Percentiles rank a stretch among this genome's conserved stretches.
Conservation (phyloP, 2,888 invertebrate genomes). For the Maniola hyperantus region DNA sequence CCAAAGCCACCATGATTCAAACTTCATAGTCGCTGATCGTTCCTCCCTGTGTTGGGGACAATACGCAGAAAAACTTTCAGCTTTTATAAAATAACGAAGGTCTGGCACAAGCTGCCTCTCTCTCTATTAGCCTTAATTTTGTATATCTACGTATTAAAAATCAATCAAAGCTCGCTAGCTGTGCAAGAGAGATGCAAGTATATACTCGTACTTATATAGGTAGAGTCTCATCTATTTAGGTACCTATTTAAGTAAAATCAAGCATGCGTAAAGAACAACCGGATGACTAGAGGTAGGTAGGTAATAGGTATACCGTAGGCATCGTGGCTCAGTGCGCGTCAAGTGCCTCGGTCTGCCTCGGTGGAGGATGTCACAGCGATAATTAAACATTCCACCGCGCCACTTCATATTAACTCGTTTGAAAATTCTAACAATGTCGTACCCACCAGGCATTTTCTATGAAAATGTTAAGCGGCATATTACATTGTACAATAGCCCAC, state of each 20-base stretch:
- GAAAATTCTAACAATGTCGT: slow-evolving; percentile 74
- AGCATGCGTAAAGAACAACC: slow-evolving; percentile 40
- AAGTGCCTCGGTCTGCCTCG: slow-evolving; percentile 51
- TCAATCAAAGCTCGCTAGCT: too few species aligned
- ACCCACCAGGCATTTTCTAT: slow-evolving; percentile 22
- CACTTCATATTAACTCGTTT: slow-evolving; percentile 70
- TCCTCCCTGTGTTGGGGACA: too few species aligned
- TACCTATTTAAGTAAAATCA: slow-evolving; percentile 28
- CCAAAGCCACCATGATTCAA: too few species aligned
- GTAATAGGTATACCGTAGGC: slow-evolving; percentile 7
- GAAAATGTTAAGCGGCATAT: slow-evolving; percentile 32
- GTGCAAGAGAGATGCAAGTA: too few species aligned
- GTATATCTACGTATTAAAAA: too few species aligned
- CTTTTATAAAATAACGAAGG: too few species aligned
- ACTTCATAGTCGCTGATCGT: too few species aligned
- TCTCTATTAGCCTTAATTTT: too few species aligned
- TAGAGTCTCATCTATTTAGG: too few species aligned
- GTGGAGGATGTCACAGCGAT: slow-evolving; percentile 64
- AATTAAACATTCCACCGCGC: slow-evolving; percentile 72
- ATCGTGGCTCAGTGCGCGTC: slow-evolving; percentile 40
- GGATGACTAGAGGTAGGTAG: slow-evolving; percentile 2
- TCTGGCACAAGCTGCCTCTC: too few species aligned
- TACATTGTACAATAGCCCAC: slow-evolving; percentile 13
- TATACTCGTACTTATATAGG: too few species aligned
- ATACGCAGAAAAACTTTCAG: too few species aligned